A percentile compares a stretch with the other conserved stretches of the same genome.
phyloP scores from a whole-genome alignment of 2,888 invertebrate genomes.

The Lasioglossum zephyrum region DNA sequence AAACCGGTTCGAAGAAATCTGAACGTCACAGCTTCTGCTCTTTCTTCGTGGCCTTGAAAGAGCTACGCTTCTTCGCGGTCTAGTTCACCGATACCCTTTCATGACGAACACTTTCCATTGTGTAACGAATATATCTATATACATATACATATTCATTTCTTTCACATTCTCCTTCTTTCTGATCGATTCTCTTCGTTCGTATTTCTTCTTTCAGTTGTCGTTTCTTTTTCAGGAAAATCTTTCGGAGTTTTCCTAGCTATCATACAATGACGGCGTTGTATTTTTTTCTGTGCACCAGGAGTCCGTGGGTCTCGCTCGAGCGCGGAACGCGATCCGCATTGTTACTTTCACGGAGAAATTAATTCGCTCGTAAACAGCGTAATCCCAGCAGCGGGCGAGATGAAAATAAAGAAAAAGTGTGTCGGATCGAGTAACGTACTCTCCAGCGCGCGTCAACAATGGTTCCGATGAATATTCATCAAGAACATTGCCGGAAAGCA shows the following conservation, averaged over 20 bases:
- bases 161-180: neutral
- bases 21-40: constrained; percentile 73
- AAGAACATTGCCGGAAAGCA: constrained; percentile 25
- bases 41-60: constrained; percentile 81
- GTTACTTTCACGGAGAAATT: constrained; percentile 62
- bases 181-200: neutral
- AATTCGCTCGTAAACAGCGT: constrained; percentile 48
- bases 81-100: constrained; percentile 82
- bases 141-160: neutral
- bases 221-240: too few species aligned
- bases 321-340: constrained; percentile 50
- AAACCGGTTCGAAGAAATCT: constrained; percentile 78
- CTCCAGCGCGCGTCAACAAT: neutral
- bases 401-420: constrained; percentile 58
- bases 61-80: constrained; percentile 81
- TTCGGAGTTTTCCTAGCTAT: neutral
- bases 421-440: constrained; percentile 41
- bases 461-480: constrained; percentile 43
- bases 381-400: constrained; percentile 36
- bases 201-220: neutral
- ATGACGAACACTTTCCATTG: constrained; percentile 84
- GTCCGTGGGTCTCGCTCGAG: constrained; percentile 23
- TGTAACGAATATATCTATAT: constrained; percentile 78
- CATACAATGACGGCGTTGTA: too few species aligned
- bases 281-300: neutral